These are phyloP conservation scores for Damaliscus lunatus DNA, from an alignment of 2,113 vertebrate species.

Conservation along the genomic window DNA sequence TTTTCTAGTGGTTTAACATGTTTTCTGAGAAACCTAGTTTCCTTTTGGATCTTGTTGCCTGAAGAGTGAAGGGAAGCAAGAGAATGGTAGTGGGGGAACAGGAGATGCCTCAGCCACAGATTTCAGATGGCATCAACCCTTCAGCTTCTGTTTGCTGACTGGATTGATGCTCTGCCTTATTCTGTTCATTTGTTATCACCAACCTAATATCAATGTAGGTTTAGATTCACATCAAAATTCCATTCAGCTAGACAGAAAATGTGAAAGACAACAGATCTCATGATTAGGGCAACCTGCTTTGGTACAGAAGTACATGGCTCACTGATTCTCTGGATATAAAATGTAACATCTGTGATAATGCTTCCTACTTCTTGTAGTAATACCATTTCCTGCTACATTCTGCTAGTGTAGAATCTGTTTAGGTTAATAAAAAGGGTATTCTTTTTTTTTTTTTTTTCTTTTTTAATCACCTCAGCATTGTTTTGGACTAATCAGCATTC, in stretches of 20 bases:
- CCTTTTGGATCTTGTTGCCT: neutral
- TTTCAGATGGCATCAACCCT: neutral
- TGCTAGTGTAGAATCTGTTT: neutral
- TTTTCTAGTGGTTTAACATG: neutral
- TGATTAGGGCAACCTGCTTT: neutral
- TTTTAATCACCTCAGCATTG: neutral
- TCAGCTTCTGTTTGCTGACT: neutral
- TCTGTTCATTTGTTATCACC: neutral
- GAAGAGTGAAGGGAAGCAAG: neutral
- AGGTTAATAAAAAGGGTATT: neutral
- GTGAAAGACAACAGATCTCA: neutral
- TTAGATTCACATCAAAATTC: neutral
- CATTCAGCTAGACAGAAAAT: neutral
- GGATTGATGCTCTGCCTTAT: neutral
- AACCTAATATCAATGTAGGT: neutral
- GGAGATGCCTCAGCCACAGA: neutral
- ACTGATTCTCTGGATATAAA: neutral
- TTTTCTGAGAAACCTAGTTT: neutral
- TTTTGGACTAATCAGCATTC: neutral
- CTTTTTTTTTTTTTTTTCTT: neutral
- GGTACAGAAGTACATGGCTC: neutral
- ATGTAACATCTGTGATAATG: neutral
- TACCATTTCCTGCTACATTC: neutral
- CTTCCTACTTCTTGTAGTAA: neutral
- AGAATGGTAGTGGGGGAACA: neutral